Evolutionary conservation across 2,888 invertebrate species (phyloP), one percentile per base, ranked within the genome.

Genomic region (Eristalinus aeneus): DNA sequence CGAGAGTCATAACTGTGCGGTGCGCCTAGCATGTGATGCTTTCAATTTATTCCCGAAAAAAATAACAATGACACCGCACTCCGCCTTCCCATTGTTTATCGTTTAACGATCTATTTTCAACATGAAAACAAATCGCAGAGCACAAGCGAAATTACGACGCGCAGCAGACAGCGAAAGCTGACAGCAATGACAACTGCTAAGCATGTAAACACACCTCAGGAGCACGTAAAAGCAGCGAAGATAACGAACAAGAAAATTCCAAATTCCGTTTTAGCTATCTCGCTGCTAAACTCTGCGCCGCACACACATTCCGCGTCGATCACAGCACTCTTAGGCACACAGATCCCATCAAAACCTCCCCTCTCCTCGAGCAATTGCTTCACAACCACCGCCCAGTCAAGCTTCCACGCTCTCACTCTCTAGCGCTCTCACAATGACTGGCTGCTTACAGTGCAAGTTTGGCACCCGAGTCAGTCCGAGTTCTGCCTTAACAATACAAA

Each of bases 401-500:
- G 56, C 56, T 56, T 23, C 3, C 27, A 27, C 65, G 71, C 84
- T 79, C 84, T 84, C 6, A 16, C 46, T 46, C 12, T n/a, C n/a
- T 12, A 2, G 27, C 27, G 27, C 46, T 63, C 20, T 10, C 27
- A 27, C 27, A 27, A 27, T 54, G 12, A 64, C 58, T 74, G 78
- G 64, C 65, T 77, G 78, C 61, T 32, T 60, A 9, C 68, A 72
- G 46, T 75, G 80, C 84, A 85, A 72, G 80, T 73, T 80, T 69
- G 65, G 71, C 68, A 72, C 69, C 61, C 34, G 46, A 72, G 69
- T 85, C 85, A 85, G 85, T 85, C 53, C 68, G 67, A 46, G 80
- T 76, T 80, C 61, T 76, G 81, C 67, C 76, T 85, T 67, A 46
- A 46, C 58, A 80, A 85, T 80, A 79, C 84, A 85, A 75, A 72